Evolutionary conservation across 1,140 invertebrate genomes (phyloP), one percentile per base, ranked within the genome.

Genomic region (Diorhabda elongata): DNA sequence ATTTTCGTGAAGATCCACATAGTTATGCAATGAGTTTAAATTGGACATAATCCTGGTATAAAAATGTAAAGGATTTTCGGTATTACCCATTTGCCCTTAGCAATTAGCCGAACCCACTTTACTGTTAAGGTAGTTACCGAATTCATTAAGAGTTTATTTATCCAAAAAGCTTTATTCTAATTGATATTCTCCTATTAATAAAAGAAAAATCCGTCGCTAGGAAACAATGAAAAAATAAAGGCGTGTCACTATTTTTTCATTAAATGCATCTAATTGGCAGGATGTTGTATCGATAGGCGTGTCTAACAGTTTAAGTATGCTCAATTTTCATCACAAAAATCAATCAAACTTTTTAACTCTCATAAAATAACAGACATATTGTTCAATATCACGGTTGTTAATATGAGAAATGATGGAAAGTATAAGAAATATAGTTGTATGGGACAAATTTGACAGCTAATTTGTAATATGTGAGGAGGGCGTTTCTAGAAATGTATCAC

Each of bases 401-500:
- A 26, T 26, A 26, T 52, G 47, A 6, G 6, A 8, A 8, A 8
- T 52, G 4, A 8, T 52, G 47, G 47, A n/a, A n/a, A 8, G 44
- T 44, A 62, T 62, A 44, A 44, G 61, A 62, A 42, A 62, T 62
- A 44, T 9, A 62, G 42, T 44, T 44, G 61, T 62, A 44, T 44
- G 11, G 43, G 43, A 43, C 4, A n/a, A 9, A 62, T 62, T 44
- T 62, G 61, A 62, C 61, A 62, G 61, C 61, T 43, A 44, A 62
- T 62, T 62, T 62, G 61, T 62, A 62, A 62, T 62, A 44, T 62
- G 5, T 44, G 42, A 7, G 42, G 42, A 62, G 61, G 61, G 61
- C 61, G 61, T 62, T 62, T n/a, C 61, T 62, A 5, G 6, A 62
- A 62, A 62, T 62, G 43, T 62, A 44, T 62, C 44, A 62, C 61